Base-by-base conservation (phyloP, 2,113 vertebrate genomes). In the Microcebus murinus region DNA sequence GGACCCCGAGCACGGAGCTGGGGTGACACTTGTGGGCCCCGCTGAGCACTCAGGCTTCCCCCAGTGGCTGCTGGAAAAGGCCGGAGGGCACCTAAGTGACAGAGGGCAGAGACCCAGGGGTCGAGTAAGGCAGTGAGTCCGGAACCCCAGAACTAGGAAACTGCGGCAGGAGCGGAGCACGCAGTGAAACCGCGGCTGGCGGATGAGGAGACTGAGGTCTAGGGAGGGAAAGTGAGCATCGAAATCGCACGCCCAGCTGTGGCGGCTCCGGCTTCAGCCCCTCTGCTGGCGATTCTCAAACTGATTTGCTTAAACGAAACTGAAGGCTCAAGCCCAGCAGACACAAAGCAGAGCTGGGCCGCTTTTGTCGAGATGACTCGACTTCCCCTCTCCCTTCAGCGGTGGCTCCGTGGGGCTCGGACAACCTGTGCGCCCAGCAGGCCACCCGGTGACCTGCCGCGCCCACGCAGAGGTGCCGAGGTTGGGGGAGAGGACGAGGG, bases 401-500 rank as follows among this genome's bases (percentile, higher is more conserved):
- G 0, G 21, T 8, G 42, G 36, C 29, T 18, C 31, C 6, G 0
- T 0, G 6, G 80, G 15, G 25, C 9, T 55, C 59, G 0, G 42
- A 18, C 36, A 8, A 25, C 29, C 52, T 10, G 8, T 14, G 10
- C 8, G 3, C 10, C 45, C 29, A 34, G 71, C 59, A 21, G 8
- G 45, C 61, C 21, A 5, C 29, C 29, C 17, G 31, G 25, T 8
- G 45, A 21, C 50, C 10, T 31, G 10, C 3, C 5, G 12, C 29
- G 29, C 27, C 15, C 3, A 18, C 3, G 29, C 4, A 14, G 50
- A 79, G 11, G 25, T 10, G 1, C 17, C 45, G 1, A 39, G 74
- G 31, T 4, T 0, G 1, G 12, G 45, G 17, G 12, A 27, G 1
- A 11, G 0, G 0, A 0, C 13, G 31, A 82, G 67, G 27, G 61